Conservation (phyloP, 2,113 vertebrate species). For the Notarius lentiginosus region DNA sequence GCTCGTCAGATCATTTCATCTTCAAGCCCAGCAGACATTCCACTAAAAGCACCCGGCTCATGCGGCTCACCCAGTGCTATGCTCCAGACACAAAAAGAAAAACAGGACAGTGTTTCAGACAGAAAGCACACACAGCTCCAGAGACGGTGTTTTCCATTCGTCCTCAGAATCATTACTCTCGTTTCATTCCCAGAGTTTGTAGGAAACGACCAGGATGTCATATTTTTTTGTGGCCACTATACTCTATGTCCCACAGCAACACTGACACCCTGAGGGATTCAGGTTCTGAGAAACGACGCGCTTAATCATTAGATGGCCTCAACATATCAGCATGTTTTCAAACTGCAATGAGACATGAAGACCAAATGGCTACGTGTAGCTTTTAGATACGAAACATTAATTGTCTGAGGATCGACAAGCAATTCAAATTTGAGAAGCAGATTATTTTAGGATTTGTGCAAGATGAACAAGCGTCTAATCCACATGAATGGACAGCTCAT, state of each 20-base stretch:
- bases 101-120: constrained; percentile 7
- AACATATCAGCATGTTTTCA: background rate
- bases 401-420: background rate
- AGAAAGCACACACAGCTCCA: background rate
- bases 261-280: background rate
- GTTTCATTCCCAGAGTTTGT: background rate
- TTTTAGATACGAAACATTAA: background rate
- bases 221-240: background rate
- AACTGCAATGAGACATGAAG: background rate
- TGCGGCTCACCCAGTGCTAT: background rate
- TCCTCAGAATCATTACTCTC: background rate
- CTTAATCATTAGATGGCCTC: background rate
- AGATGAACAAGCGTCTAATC: background rate
- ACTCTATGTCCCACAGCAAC: background rate
- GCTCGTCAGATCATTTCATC: constrained; percentile 17
- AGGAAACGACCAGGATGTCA: background rate
- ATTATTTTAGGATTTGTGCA: background rate
- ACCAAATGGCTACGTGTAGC: background rate
- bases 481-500: background rate
- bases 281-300: background rate
- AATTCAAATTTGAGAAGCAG: background rate
- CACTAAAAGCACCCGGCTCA: background rate
- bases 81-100: constrained; percentile 30
- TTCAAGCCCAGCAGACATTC: background rate
- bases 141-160: background rate